These are phyloP conservation scores for Chironomus tepperi DNA, from an alignment of 1,140 invertebrate species.

Conservation along the genomic window DNA sequence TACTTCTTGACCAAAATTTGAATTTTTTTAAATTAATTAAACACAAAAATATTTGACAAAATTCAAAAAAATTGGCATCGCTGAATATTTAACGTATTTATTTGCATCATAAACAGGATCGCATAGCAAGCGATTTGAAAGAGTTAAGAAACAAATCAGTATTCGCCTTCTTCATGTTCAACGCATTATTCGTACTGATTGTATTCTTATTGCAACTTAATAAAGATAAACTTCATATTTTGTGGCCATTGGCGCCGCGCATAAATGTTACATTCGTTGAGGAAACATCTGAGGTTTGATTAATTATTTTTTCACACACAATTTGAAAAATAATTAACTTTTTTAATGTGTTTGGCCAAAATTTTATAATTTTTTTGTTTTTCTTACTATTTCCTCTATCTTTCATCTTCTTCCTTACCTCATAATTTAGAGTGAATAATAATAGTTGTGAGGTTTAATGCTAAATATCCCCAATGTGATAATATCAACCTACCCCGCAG, in stretches of 20 bases:
- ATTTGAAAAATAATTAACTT: neutral
- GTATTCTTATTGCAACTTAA: slow-evolving; percentile 97
- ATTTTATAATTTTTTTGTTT: neutral
- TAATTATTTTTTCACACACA: slow-evolving; percentile 4
- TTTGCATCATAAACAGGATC: slow-evolving; percentile 50
- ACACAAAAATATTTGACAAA: too few species aligned
- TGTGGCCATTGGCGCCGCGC: slow-evolving; percentile 89
- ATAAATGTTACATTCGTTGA: slow-evolving; percentile 89
- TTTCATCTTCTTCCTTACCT: too few species aligned
- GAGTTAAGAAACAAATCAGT: slow-evolving; percentile 93
- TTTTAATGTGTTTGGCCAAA: neutral
- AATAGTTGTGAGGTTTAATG: too few species aligned
- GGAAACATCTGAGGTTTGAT: slow-evolving; percentile 73
- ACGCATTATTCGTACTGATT: slow-evolving; percentile 97
- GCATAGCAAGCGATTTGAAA: slow-evolving; percentile 78
- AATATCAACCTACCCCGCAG: too few species aligned
- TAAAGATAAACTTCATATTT: slow-evolving; percentile 90
- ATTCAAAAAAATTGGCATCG: slow-evolving; percentile 7
- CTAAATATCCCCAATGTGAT: too few species aligned
- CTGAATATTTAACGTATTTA: too few species aligned
- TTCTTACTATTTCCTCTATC: neutral
- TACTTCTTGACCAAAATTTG: too few species aligned
- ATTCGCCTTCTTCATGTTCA: slow-evolving; percentile 98
- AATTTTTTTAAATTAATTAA: too few species aligned
- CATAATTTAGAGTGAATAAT: too few species aligned